Evolutionary conservation across 2,888 invertebrate genomes (phyloP).

Genomic region (Macaria notata): DNA sequence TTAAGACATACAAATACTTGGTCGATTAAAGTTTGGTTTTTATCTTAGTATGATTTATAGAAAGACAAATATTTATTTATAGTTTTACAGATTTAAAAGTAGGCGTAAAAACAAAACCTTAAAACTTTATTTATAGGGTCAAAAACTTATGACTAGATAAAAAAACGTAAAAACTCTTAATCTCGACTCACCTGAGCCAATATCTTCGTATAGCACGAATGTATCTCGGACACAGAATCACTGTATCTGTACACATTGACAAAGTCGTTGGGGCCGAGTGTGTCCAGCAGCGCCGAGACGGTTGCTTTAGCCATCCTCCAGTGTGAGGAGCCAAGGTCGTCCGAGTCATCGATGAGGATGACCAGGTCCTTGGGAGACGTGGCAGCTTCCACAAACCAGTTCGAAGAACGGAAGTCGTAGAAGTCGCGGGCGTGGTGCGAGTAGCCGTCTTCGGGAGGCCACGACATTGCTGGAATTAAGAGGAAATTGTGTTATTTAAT

Average conservation of each 20-base stretch:
- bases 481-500: slow-evolving; percentile 6
- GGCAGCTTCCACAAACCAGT: slow-evolving; percentile 98
- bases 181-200: slow-evolving; percentile 88
- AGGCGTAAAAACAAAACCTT: too few relatives aligned
- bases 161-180: too few relatives aligned
- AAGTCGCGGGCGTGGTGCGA: slow-evolving; percentile 91
- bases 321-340: slow-evolving; percentile 92
- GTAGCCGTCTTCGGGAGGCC: slow-evolving; percentile 91
- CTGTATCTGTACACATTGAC: slow-evolving; percentile 97
- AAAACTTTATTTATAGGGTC: too few relatives aligned
- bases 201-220: slow-evolving; percentile 94
- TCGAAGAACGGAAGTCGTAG: slow-evolving; percentile 96
- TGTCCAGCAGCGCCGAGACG: slow-evolving; percentile 94
- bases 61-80: too few relatives aligned
- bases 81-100: too few relatives aligned
- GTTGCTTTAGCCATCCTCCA: slow-evolving; percentile 94
- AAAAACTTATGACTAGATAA: too few relatives aligned
- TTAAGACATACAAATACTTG: too few relatives aligned
- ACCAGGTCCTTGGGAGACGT: slow-evolving; percentile 98
- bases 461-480: slow-evolving; percentile 85
- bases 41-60: too few relatives aligned
- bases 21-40: too few relatives aligned
- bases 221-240: slow-evolving; percentile 90
- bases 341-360: slow-evolving; percentile 95
- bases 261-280: slow-evolving; percentile 97